These are phyloP conservation scores for Dromius quadrimaculatus DNA, from an alignment of 2,888 invertebrate genomes.

Conservation along the genomic window DNA sequence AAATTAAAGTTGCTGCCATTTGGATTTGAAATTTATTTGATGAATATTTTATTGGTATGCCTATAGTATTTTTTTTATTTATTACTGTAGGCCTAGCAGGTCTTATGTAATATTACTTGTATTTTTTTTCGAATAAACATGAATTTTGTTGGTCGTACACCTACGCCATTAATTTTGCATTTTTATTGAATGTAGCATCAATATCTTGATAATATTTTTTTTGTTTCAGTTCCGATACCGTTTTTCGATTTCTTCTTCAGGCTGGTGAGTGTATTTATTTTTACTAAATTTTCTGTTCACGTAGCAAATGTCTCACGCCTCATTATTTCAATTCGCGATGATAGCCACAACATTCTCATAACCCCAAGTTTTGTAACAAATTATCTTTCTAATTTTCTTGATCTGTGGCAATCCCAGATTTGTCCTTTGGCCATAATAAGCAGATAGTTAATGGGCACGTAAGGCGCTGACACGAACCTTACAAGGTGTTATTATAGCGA, in stretches of 20 bases:
- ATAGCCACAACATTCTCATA: no score
- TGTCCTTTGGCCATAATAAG: conserved; percentile 34
- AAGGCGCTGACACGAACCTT: conserved; percentile 37
- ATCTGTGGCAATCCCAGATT: conserved; percentile 26
- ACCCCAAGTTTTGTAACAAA: no score
- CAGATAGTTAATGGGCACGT: conserved; percentile 35
- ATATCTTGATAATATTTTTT: no score
- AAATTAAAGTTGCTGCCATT: conserved; percentile 16
- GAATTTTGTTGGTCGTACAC: no score
- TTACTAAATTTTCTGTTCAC: no score
- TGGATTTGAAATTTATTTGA: conserved; percentile 14
- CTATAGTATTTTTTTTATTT: neutral
- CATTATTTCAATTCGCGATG: no score
- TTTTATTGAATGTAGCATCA: neutral
- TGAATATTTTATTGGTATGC: conserved; percentile 14
- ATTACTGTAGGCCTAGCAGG: neutral
- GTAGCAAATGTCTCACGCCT: no score
- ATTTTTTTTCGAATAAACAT: neutral
- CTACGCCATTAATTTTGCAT: no score
- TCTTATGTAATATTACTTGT: conserved; percentile 15
- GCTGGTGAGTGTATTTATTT: no score
- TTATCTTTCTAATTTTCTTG: no score
- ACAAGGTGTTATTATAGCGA: conserved; percentile 42
- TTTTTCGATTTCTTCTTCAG: no score
- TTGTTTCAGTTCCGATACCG: no score